Evolutionary conservation across 2,797 vertebrate genomes (phyloP).

Genomic region (Myiotriccus ornatus): DNA sequence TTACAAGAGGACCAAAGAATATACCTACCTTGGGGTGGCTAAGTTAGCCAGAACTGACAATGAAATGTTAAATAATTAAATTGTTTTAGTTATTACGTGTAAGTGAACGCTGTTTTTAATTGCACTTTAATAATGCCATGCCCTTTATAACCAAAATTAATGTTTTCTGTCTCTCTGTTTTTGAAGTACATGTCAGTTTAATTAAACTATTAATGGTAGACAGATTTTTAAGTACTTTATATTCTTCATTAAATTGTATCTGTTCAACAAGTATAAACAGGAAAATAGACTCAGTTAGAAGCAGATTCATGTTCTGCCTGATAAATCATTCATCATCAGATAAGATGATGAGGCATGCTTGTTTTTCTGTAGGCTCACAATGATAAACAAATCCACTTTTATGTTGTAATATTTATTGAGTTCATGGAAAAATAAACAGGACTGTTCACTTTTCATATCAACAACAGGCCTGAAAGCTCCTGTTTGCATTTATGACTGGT

Average conservation of each 20-base stretch:
- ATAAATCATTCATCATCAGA: slow-evolving; percentile 72
- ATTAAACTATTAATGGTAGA: slow-evolving; percentile 83
- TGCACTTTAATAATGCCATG: slow-evolving; percentile 82
- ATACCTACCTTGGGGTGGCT: slow-evolving; percentile 34
- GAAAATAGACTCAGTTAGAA: slow-evolving; percentile 69
- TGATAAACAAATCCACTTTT: slow-evolving; percentile 67
- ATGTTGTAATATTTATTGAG: slow-evolving; percentile 53
- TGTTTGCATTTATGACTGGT: slow-evolving; percentile 32
- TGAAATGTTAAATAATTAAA: slow-evolving; percentile 76
- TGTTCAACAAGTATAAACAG: slow-evolving; percentile 77
- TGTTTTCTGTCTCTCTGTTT: slow-evolving; percentile 77
- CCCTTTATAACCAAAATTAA: slow-evolving; percentile 81
- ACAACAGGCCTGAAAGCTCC: not conserved
- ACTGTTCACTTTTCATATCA: slow-evolving; percentile 47
- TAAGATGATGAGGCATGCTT: slow-evolving; percentile 50
- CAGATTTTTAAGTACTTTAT: slow-evolving; percentile 78
- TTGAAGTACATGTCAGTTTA: slow-evolving; percentile 81
- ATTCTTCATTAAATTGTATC: slow-evolving; percentile 79
- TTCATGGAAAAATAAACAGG: slow-evolving; percentile 66
- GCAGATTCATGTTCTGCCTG: slow-evolving; percentile 68
- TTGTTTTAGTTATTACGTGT: slow-evolving; percentile 77
- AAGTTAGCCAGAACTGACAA: slow-evolving; percentile 72
- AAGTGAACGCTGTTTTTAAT: slow-evolving; percentile 79
- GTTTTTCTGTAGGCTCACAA: slow-evolving; percentile 51
- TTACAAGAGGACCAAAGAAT: slow-evolving; percentile 21